Evolutionary conservation across 2,888 invertebrate genomes (phyloP), one percentile per base, ranked within the genome.

Genomic region (Agrilus cyanescens): DNA sequence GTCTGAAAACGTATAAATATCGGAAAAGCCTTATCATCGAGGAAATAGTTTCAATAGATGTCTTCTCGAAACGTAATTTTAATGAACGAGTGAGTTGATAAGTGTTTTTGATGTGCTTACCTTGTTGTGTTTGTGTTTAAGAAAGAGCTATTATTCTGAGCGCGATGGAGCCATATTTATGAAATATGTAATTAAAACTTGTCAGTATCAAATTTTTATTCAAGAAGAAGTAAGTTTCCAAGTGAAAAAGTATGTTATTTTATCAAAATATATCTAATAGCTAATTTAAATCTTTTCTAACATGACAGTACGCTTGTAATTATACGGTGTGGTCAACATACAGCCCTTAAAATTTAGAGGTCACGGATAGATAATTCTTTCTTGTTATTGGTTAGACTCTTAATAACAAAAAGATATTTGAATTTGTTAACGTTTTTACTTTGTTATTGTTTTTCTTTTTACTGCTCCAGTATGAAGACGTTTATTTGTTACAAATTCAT

Each of bases 101-200:
- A 37, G 32, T 35, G 33, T 14, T 8, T 12, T 13, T 40, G 12
- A 37, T 40, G 41, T 42, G 30, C 42, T 35, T 44, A 37, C 45
- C 41, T 41, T 43, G 45, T 33, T 43, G 50, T 52, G 50, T 52
- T 51, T 49, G 48, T 48, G 50, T 37, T 34, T 46, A 38, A 12
- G 40, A 44, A 42, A 41, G 39, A 40, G 39, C 40, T 30, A 40
- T 16, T 40, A 25, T 25, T 40, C 45, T 43, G 41, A 31, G 39
- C 38, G 44, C 71, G 68, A 69, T 68, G 73, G 75, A 75, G 76
- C 76, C 76, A 76, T 77, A 76, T 76, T 76, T 76, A 75, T 70
- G 71, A 60, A 60, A 59, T 59, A 57, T 57, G 53, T 56, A 56
- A 53, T 57, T 51, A 57, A 57, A 55, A 56, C 52, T 51, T 52